Evolutionary conservation across 2,888 invertebrate species (phyloP).

Genomic region (Rotaria macrura): DNA sequence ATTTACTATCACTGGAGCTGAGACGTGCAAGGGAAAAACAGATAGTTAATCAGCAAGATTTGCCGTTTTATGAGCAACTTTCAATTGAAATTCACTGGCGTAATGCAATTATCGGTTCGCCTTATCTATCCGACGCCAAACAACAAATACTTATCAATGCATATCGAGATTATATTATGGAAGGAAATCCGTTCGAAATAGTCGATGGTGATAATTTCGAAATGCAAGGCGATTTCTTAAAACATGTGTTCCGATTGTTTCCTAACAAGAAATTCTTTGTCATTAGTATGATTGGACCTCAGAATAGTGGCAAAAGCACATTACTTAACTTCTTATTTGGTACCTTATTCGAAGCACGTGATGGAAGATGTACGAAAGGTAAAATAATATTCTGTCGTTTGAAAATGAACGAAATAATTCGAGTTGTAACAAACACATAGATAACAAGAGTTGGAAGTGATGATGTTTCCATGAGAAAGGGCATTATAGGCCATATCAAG

Average conservation of each 20-base stretch:
- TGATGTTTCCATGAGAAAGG: too few species aligned
- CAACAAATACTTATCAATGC: not conserved
- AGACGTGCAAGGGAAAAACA: not conserved
- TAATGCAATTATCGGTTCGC: not conserved
- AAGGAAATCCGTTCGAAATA: conserved; percentile 21
- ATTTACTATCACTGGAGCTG: not conserved
- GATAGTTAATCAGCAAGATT: not conserved
- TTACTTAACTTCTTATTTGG: not conserved
- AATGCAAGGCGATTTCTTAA: not conserved
- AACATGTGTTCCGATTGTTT: not conserved
- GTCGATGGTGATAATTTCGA: conserved; percentile 24
- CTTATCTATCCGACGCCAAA: not conserved
- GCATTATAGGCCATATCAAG: too few species aligned
- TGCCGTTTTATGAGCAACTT: not conserved
- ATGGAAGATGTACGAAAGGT: not conserved
- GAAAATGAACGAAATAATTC: too few species aligned
- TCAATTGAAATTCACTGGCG: not conserved
- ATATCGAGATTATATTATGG: not conserved
- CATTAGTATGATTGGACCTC: conserved; percentile 69
- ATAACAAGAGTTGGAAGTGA: too few species aligned
- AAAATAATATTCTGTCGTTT: not conserved
- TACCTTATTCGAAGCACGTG: not conserved
- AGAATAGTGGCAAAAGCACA: conserved; percentile 80
- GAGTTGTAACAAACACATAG: too few species aligned
- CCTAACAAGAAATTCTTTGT: not conserved